Base-by-base conservation (phyloP, 2,113 vertebrate species). In the Gambusia holbrooki region DNA sequence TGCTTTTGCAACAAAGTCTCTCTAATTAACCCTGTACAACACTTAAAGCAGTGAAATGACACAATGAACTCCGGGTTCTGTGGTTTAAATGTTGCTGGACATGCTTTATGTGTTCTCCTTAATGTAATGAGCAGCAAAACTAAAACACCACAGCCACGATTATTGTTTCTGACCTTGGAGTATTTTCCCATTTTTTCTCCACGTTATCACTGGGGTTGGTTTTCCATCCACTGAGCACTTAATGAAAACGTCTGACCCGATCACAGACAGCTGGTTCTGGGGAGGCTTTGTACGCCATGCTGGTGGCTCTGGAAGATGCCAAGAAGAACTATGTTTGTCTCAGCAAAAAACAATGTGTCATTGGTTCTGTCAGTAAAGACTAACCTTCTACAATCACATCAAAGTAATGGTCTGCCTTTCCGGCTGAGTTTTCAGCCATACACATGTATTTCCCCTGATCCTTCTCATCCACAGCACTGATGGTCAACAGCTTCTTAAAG, bases 401-500 rank as follows among this genome's bases (percentile, higher is more conserved):
- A 84, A 98, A 97, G 81, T 95, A 91, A 15, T 97, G 97, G 6
- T 85, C 90, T 2, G 13, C 79, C 54, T 91, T 87, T 71, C 97
- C 97, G 73, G 93, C 83, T 62, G 79, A 63, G 87, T 98, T 99
- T 71, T 73, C 88, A n/a, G 95, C 97, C 0, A 78, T 95, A 76
- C 98, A 99, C 65, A 91, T 93, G 85, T 98, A 99, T 2, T 90
- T 94, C 28, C 98, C 98, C 66, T 88, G 87, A 66, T 98, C 96
- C 0, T 27, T 82, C 12, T 94, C 88, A 5, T 93, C 94, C 25
- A 96, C 87, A 3, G 93, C 80, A 1, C 94, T 86, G 54, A 99
- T 94, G 84, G 90, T 96, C 92, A 99, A 11, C 3, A 90, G 73
- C 81, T 96, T 98, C 35, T 94, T 94, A 69, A 91, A 93, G 79